These are phyloP conservation scores for Tetragonula carbonaria DNA, from an alignment of 2,888 invertebrate species.

Conservation along the genomic window DNA sequence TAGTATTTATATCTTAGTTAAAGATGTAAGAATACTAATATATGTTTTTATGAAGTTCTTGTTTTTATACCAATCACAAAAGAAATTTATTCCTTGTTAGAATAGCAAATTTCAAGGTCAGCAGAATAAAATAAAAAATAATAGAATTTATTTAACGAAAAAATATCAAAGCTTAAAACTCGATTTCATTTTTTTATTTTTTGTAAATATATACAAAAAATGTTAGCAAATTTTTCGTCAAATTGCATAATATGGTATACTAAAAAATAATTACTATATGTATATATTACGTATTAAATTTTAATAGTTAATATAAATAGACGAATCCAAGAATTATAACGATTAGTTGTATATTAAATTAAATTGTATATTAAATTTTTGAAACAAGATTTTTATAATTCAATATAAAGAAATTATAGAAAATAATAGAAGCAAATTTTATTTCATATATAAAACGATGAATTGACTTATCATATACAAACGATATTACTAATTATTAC, in stretches of 20 bases:
- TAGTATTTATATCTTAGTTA: not conserved
- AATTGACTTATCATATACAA: constrained; percentile 41
- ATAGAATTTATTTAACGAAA: constrained; percentile 12
- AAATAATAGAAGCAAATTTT: constrained; percentile 56
- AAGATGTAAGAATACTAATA: not conserved
- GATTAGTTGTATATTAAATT: too few relatives aligned
- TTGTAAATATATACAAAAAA: not conserved
- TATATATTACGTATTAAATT: not conserved
- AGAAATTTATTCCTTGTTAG: not conserved
- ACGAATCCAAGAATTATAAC: not conserved
- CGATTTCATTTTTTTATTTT: not conserved
- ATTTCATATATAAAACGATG: constrained; percentile 54
- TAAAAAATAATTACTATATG: constrained; percentile 1
- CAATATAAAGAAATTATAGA: constrained; percentile 40
- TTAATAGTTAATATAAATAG: constrained; percentile 12
- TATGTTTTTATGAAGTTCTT: constrained; percentile 1
- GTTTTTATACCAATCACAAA: constrained; percentile 4
- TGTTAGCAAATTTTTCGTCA: not conserved
- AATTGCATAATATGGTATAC: not conserved
- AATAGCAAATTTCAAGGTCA: not conserved
- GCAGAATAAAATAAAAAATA: not conserved
- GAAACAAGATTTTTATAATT: constrained; percentile 6
- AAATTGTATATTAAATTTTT: not conserved
- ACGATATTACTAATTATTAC: constrained; percentile 38
- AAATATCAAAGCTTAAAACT: constrained; percentile 1